phyloP scores from a whole-genome alignment of 2,888 invertebrate genomes.

The Pyrocoelia pectoralis region DNA sequence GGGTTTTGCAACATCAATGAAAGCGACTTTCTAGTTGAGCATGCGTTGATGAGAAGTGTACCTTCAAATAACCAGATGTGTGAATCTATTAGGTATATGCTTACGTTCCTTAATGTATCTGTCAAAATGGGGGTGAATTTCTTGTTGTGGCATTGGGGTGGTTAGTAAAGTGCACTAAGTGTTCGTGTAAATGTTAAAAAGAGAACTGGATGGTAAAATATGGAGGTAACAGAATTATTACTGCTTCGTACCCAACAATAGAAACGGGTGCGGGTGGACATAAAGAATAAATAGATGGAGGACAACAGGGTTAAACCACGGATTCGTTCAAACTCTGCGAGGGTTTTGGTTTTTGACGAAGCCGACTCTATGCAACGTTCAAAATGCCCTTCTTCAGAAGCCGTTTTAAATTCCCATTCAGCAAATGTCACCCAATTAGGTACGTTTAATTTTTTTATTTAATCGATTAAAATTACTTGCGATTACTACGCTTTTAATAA shows the following conservation, averaged over 20 bases:
- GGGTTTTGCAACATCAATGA: slow-evolving; percentile 37
- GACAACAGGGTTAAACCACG: slow-evolving; percentile 56
- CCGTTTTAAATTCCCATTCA: slow-evolving; percentile 34
- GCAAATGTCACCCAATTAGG: slow-evolving; percentile 47
- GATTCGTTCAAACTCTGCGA: slow-evolving; percentile 68
- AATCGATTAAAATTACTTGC: neutral
- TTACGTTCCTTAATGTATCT: slow-evolving; percentile 21
- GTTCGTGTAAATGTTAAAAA: neutral
- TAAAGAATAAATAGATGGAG: slow-evolving; percentile 49
- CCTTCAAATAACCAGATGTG: slow-evolving; percentile 23
- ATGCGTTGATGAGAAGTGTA: slow-evolving; percentile 27
- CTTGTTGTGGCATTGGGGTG: slow-evolving; percentile 21
- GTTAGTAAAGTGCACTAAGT: slow-evolving; percentile 11
- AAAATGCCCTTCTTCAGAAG: slow-evolving; percentile 45
- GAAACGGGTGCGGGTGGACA: slow-evolving; percentile 36
- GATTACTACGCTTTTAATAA: too few relatives aligned
- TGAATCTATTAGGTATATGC: slow-evolving; percentile 29
- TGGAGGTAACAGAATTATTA: neutral
- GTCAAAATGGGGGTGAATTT: slow-evolving; percentile 27
- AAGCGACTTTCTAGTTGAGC: slow-evolving; percentile 35
- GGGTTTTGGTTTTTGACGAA: slow-evolving; percentile 81
- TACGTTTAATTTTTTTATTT: slow-evolving; percentile 22
- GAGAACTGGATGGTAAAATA: neutral
- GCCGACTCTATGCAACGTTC: slow-evolving; percentile 54
- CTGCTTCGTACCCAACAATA: slow-evolving; percentile 15